Percentiles rank a stretch among this genome's conserved stretches.
Conservation (phyloP, 2,113 vertebrate species). For the Saccopteryx leptura region DNA sequence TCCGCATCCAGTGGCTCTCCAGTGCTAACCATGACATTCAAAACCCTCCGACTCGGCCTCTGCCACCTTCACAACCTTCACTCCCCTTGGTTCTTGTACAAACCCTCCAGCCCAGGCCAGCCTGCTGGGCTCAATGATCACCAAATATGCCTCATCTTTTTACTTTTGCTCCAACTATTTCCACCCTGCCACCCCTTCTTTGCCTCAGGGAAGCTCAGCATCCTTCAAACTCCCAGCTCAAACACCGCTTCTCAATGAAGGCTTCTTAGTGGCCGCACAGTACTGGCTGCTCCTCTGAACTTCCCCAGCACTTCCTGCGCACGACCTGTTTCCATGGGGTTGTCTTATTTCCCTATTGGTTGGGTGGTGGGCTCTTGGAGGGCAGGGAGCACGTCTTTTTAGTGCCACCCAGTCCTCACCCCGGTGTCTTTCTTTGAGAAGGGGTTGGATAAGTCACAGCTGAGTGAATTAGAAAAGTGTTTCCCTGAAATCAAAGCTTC, state of each 20-base stretch:
- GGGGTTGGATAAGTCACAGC: not conserved
- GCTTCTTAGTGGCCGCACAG: not conserved
- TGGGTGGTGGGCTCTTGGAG: not conserved
- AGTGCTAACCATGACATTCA: not conserved
- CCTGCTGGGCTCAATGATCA: not conserved
- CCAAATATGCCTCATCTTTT: not conserved
- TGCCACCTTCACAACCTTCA: not conserved
- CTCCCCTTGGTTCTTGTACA: not conserved
- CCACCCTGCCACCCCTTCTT: not conserved
- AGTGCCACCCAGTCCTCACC: not conserved
- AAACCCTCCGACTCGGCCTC: not conserved
- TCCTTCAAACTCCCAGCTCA: not conserved
- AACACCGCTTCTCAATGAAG: slow-evolving; percentile 6
- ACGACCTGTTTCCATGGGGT: not conserved
- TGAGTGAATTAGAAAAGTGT: not conserved
- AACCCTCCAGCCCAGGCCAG: not conserved
- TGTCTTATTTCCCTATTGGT: not conserved
- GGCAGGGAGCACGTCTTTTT: slow-evolving; percentile 7
- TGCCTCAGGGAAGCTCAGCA: not conserved
- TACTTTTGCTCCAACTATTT: not conserved
- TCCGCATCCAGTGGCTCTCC: not conserved
- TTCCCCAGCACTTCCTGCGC: not conserved
- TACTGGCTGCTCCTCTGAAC: slow-evolving; percentile 35
- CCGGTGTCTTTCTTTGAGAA: not conserved
- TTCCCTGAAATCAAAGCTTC: not conserved